Base-by-base conservation (phyloP, 2,113 vertebrate genomes). In the Osmerus mordax region DNA sequence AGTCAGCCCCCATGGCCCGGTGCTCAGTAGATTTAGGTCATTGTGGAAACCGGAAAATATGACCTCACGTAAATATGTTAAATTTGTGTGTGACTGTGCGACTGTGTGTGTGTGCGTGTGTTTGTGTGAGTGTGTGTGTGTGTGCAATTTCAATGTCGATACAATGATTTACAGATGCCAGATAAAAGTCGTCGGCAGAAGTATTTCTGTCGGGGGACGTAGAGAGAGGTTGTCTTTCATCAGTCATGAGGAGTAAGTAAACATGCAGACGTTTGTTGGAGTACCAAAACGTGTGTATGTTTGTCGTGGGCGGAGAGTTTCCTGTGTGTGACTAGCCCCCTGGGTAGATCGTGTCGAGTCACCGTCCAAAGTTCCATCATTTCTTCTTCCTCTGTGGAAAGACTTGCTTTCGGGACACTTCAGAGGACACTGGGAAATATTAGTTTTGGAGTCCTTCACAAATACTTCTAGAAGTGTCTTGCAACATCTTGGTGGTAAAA, bases 11-110 rank as follows among this genome's bases (percentile, higher is more conserved):
- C 21, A 21, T 25, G 25, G 25, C 25, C 60, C 25, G 14, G 60
- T 13, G 23, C 21, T 5, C 21, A 14, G 3, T 62, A 29, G 23
- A 73, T 73, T 83, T 76, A 72, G 81, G 85, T 86, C 82, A 84
- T 23, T 54, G 64, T 63, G 25, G 75, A 4, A 21, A 61, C 21
- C 36, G 82, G 85, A 87, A 87, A 84, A 75, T 68, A 25, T 83
- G 82, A 84, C 71, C 59, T 29, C 23, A 19, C 23, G 25, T 3
- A 4, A 67, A 61, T 61, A 41, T 51, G 69, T 63, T 19, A 59
- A 18, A n/a, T 3, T 3, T 23, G 58, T 21, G 52, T 75, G 67
- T 66, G 47, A 7, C 32, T 66, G 36, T 25, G 25, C n/a, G n/a
- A n/a, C n/a, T 23, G n/a, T 68, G 0, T 15, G 16, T 3, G 54